Evolutionary conservation across 2,888 invertebrate species (phyloP), one percentile per base, ranked within the genome.

Genomic region (Nymphalis urticae): DNA sequence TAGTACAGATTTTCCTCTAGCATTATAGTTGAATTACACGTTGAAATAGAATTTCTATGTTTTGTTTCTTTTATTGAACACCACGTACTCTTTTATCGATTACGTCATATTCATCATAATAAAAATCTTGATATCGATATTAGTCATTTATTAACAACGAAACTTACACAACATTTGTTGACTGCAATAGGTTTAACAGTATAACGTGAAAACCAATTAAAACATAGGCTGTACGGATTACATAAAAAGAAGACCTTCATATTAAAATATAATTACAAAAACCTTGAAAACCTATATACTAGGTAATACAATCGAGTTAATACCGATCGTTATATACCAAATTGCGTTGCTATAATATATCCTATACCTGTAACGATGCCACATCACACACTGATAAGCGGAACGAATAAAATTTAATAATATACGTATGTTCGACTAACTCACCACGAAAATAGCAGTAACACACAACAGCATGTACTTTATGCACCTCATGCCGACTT

Each of bases 361-460:
- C 16, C 63, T 27, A 8, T 48, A 50, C 32, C 32, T 62, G 32
- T 48, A 68, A 61, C 63, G 54, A 60, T 60, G 70, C 73, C 71
- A 70, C 72, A 72, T 72, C 73, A 69, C 36, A 32, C 32, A 62
- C 62, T 60, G 74, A 75, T 75, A 71, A 73, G 62, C 21, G 9
- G 32, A 54, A 56, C 54, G 65, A 70, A 65, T 69, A 53, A 16
- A 36, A 68, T 69, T 70, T 63, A 71, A 71, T 66, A 66, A 59
- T 36, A 7, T 4, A 27, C 48, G 36, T 47, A 24, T 16, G 64
- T 32, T 53, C 27, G 27, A 56, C 17, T 32, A 60, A 94, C 96
- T 95, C 85, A 96, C 96, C 90, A 95, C 95, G 87, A 96, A 96
- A 84, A 96, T 94, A 36, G 96, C 94, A 82, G 96, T 96, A 77